Percentiles rank a stretch among this genome's conserved stretches.
phyloP scores from a whole-genome alignment of 2,113 vertebrate species.

The Stigmatopora nigra region DNA sequence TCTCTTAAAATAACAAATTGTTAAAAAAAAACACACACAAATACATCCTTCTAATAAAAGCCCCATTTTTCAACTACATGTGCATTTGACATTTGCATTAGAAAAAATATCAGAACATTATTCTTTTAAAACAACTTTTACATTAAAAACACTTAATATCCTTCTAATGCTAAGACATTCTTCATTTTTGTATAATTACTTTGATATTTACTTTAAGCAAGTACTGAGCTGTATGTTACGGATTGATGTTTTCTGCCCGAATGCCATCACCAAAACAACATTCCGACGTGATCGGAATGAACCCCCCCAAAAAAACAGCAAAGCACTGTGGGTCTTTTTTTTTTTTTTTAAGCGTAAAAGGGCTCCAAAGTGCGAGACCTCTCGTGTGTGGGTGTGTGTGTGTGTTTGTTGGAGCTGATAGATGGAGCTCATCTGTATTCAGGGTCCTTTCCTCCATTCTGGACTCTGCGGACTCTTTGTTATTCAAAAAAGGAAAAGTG shows the following conservation, averaged over 20 bases:
- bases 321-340: slow-evolving; percentile 19
- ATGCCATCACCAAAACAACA: slow-evolving; percentile 33
- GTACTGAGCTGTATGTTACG: not conserved
- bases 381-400: slow-evolving; percentile 23
- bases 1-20: too few species aligned
- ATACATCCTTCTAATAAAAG: too few species aligned
- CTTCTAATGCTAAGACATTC: not conserved
- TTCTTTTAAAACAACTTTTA: not conserved
- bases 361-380: slow-evolving; percentile 37
- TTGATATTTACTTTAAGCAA: not conserved
- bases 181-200: not conserved
- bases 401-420: slow-evolving; percentile 33
- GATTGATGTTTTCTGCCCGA: slow-evolving; percentile 24
- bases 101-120: not conserved
- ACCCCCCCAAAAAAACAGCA: slow-evolving; percentile 1
- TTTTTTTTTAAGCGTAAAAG: not conserved
- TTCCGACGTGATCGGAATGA: slow-evolving; percentile 8
- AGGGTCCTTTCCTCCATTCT: slow-evolving; percentile 28
- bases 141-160: not conserved
- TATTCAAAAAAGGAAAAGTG: slow-evolving; percentile 26
- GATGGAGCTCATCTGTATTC: slow-evolving; percentile 58
- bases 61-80: too few species aligned
- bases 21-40: too few species aligned
- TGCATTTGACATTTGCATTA: too few species aligned
- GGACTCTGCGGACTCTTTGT: slow-evolving; percentile 23